Conservation (phyloP, 2,113 vertebrate species). For the Lophotis ruficrista region DNA sequence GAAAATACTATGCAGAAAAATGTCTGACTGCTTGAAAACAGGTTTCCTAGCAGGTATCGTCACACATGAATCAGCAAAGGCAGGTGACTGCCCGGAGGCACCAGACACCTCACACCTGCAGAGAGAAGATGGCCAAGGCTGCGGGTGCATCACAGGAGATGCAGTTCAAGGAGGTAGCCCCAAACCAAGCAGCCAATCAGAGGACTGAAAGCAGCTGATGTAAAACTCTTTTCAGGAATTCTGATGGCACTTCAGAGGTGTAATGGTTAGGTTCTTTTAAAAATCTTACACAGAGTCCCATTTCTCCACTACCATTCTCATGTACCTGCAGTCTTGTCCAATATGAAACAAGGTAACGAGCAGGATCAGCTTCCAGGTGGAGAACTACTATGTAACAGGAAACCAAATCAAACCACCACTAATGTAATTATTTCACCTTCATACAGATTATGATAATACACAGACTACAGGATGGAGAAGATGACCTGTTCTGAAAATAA, state of each 20-base stretch:
- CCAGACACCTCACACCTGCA: no score
- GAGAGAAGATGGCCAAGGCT: neutral
- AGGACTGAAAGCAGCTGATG: neutral
- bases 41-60: rapidly evolving
- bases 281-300: neutral
- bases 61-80: neutral
- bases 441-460: neutral
- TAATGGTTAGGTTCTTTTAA: neutral
- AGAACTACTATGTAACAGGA: neutral
- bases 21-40: neutral
- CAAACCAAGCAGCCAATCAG: rapidly evolving
- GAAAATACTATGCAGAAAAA: neutral
- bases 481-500: neutral
- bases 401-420: neutral
- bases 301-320: neutral
- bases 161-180: neutral
- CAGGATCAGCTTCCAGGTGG: neutral
- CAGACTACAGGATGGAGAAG: neutral
- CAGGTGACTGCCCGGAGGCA: neutral
- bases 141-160: neutral
- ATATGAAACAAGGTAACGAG: neutral
- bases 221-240: neutral
- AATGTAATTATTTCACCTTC: neutral
- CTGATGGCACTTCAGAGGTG: neutral
- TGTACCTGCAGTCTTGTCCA: neutral